Conservation (phyloP, 2,113 vertebrate species). For the Maylandia zebra region DNA sequence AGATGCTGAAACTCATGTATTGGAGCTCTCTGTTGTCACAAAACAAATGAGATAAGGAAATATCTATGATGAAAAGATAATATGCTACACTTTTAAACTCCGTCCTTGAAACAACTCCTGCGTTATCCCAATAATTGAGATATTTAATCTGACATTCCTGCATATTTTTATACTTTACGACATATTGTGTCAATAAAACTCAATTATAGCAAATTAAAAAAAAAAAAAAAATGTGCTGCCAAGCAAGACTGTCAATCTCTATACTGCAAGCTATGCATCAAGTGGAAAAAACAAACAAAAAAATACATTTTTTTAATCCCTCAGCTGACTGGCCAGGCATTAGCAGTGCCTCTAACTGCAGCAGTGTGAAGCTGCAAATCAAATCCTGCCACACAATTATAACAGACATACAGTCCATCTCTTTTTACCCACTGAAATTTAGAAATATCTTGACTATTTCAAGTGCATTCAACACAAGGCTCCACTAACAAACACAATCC, state of each 20-base stretch:
- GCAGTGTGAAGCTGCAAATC: background rate
- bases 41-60: background rate
- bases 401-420: background rate
- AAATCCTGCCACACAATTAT: background rate
- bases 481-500: slow-evolving; percentile 51
- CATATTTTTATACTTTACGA: background rate
- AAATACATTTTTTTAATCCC: background rate
- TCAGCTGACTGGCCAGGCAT: background rate
- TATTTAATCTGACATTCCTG: background rate
- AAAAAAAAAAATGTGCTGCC: background rate
- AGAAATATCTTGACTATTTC: background rate
- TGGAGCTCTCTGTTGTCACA: background rate
- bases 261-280: background rate
- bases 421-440: background rate
- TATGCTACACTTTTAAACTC: background rate
- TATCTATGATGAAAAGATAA: background rate
- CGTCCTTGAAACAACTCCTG: background rate
- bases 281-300: background rate
- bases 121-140: background rate
- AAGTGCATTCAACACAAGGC: background rate
- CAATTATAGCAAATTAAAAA: background rate
- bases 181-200: background rate
- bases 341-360: background rate
- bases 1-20: background rate
- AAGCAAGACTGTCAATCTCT: background rate